A percentile compares a stretch with the other conserved stretches of the same genome.
Evolutionary conservation across 2,113 vertebrate genomes (phyloP).

Genomic region (Pao palembangensis): DNA sequence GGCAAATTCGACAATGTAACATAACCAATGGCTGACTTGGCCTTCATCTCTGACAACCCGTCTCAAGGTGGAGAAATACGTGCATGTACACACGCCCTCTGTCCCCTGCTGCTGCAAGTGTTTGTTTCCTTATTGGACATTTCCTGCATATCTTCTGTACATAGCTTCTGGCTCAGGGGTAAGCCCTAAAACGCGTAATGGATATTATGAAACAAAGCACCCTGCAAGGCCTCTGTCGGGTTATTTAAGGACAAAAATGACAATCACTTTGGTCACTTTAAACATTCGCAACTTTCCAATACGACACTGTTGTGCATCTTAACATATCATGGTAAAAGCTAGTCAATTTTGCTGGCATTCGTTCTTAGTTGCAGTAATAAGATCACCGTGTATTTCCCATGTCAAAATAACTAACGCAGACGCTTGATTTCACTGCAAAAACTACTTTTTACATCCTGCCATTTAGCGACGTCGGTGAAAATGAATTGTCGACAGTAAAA

Average conservation of each 20-base stretch:
- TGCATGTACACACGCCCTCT: conserved; percentile 21
- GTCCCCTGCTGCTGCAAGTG: conserved; percentile 36
- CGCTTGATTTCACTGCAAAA: too few species aligned
- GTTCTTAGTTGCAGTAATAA: too few species aligned
- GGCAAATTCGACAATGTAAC: too few species aligned
- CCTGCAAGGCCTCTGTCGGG: conserved; percentile 34
- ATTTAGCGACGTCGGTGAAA: background rate
- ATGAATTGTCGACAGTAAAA: background rate
- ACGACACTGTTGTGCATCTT: background rate
- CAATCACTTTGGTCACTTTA: conserved; percentile 4
- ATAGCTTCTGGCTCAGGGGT: conserved; percentile 42
- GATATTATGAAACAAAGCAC: conserved; percentile 45
- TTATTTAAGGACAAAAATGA: conserved; percentile 41
- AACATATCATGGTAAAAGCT: too few species aligned
- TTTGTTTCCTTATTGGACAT: conserved; percentile 56
- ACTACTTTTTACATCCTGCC: too few species aligned
- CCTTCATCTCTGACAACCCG: conserved; percentile 17
- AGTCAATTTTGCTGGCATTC: too few species aligned
- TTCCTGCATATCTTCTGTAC: conserved; percentile 59
- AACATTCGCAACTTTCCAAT: background rate
- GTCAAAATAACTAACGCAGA: too few species aligned
- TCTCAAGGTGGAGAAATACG: conserved; percentile 26
- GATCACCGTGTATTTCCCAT: too few species aligned
- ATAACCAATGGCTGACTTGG: too few species aligned
- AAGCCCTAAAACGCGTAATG: conserved; percentile 54